Conservation (phyloP, 2,113 vertebrate species). For the Grantiella picta region DNA sequence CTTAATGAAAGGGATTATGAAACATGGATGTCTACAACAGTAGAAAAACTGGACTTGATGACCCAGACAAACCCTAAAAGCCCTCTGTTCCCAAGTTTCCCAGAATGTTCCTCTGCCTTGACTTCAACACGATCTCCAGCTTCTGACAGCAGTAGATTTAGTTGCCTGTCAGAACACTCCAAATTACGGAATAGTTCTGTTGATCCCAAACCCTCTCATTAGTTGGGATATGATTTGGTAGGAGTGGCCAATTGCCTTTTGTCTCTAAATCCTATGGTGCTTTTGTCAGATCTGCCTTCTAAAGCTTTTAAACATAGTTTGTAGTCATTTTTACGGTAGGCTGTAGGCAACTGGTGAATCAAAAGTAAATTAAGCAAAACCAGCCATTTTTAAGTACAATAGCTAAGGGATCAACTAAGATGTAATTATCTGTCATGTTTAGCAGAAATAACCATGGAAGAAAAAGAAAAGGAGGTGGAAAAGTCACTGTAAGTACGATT, state of each 20-base stretch:
- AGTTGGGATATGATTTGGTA: slow-evolving; percentile 45
- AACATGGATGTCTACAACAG: not conserved
- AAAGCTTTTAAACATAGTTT: slow-evolving; percentile 47
- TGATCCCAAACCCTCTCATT: slow-evolving; percentile 36
- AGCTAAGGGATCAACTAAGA: not conserved
- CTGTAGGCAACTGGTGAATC: slow-evolving; percentile 6
- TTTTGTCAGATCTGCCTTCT: slow-evolving; percentile 50
- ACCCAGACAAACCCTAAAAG: not conserved
- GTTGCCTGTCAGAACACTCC: not conserved
- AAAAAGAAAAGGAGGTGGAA: not conserved
- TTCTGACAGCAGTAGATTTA: slow-evolving; percentile 28
- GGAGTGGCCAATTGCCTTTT: slow-evolving; percentile 30
- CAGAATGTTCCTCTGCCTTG: slow-evolving; percentile 8
- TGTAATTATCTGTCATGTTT: slow-evolving; percentile 1
- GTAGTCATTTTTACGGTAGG: slow-evolving; percentile 17
- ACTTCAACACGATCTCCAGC: not conserved
- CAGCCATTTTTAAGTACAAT: slow-evolving; percentile 12
- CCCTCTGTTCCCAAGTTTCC: not conserved
- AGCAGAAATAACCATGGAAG: not conserved
- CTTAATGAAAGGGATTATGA: slow-evolving; percentile 59
- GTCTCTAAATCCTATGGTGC: slow-evolving; percentile 24
- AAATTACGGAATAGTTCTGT: not conserved
- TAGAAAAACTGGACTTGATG: slow-evolving; percentile 15
- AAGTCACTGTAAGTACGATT: not conserved
- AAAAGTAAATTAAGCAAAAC: slow-evolving; percentile 19